Evolutionary conservation across 2,888 invertebrate species (phyloP).

Genomic region (Timandra comae): DNA sequence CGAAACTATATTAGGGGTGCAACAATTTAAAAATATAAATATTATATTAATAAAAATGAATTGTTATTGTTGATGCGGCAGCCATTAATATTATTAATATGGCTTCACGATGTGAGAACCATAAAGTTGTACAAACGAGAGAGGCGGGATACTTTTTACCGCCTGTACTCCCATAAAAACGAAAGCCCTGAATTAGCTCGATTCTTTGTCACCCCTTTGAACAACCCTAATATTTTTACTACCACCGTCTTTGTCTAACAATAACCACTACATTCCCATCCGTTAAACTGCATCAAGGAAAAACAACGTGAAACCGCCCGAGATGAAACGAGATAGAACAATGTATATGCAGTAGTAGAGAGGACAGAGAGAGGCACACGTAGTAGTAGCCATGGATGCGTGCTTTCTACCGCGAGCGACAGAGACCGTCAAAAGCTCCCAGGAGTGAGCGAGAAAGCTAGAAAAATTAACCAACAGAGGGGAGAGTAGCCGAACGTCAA

Average conservation of each 20-base stretch:
- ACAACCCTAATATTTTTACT: constrained; percentile 73
- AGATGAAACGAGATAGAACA: constrained; percentile 77
- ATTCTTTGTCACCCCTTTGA: constrained; percentile 75
- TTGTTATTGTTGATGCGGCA: constrained; percentile 57
- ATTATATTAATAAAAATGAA: constrained; percentile 42
- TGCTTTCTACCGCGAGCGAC: constrained; percentile 55
- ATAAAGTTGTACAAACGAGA: constrained; percentile 75
- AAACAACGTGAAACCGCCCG: constrained; percentile 73
- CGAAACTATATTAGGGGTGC: constrained; percentile 18
- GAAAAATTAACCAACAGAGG: constrained; percentile 73
- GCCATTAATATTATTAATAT: constrained; percentile 73
- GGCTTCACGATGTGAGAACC: constrained; percentile 60
- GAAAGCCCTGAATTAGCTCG: constrained; percentile 75
- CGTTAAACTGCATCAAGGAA: constrained; percentile 76
- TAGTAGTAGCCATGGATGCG: constrained; percentile 68
- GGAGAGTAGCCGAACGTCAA: constrained; percentile 71
- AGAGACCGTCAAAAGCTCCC: constrained; percentile 59
- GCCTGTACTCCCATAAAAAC: constrained; percentile 71
- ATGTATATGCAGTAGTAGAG: constrained; percentile 75
- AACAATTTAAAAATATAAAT: constrained; percentile 37
- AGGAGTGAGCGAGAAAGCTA: constrained; percentile 55
- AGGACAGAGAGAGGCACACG: constrained; percentile 70
- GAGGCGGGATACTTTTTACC: constrained; percentile 77
- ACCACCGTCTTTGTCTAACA: constrained; percentile 76
- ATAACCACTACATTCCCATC: constrained; percentile 76